A percentile compares a stretch with the other conserved stretches of the same genome.
phyloP scores from a whole-genome alignment of 2,113 vertebrate species.

The Saguinus imperator region DNA sequence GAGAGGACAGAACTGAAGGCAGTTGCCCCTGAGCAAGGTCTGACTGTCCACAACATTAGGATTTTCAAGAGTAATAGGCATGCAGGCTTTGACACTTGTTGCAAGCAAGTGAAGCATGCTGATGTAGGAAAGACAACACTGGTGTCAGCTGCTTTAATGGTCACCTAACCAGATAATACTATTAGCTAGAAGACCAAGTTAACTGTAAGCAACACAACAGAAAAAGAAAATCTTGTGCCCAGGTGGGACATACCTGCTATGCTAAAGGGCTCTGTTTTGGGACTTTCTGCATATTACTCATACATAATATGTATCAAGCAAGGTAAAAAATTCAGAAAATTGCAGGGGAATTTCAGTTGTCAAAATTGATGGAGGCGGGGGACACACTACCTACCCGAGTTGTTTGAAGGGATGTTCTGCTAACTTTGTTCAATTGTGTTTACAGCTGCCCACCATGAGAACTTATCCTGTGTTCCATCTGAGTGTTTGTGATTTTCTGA shows the following conservation, averaged over 20 bases:
- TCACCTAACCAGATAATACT: neutral
- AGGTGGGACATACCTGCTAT: neutral
- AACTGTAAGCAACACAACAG: neutral
- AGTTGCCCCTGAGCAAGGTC: neutral
- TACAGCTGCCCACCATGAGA: neutral
- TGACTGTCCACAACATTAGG: neutral
- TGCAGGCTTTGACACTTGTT: neutral
- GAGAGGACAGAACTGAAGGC: neutral
- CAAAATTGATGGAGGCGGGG: neutral
- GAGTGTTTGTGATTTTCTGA: neutral
- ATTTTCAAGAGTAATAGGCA: neutral
- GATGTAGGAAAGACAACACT: neutral
- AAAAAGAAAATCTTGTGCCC: neutral
- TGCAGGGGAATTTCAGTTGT: neutral
- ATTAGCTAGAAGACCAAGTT: neutral
- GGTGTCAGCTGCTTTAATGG: neutral
- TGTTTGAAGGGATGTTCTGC: neutral
- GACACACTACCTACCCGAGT: neutral
- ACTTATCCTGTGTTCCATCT: neutral
- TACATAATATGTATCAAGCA: neutral
- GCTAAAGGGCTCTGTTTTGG: neutral
- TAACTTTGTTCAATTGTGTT: neutral
- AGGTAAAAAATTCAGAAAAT: neutral
- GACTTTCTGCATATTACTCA: neutral
- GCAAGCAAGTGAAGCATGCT: neutral